Evolutionary conservation across 2,113 vertebrate species (phyloP), one percentile per base, ranked within the genome.

Genomic region (Pterophyllum scalare): DNA sequence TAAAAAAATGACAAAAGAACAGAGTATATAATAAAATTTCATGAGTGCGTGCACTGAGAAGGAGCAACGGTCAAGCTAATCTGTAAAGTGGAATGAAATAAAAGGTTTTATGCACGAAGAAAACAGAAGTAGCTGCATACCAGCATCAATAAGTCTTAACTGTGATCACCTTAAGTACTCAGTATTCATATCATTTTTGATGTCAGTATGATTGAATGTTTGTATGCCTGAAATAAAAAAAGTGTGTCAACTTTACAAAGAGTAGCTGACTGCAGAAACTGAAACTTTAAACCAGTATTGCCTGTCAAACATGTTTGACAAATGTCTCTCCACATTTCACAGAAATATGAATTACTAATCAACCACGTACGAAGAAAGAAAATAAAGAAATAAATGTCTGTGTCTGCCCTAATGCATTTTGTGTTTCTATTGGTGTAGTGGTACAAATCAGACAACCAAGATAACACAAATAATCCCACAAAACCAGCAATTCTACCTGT

Each of bases 41-140:
- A 49, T 2, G 24, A 26, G 9, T 20, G 12, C 10, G 9, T 70
- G 6, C 28, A 28, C 15, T 28, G 43, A 49, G 52, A 17, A 72
- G 2, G 17, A 31, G 2, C 2, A 52, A 70, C 49, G 22, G 24
- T 49, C 22, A 70, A 40, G 49, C 1, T 0, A 0, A 70, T 13
- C 28, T 70, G 65, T 43, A 49, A 70, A 49, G 2, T 46, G 19
- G 1, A 31, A 4, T 20, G 24, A 13, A 70, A 4, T 28, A 17
- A 28, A 28, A 65, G n/a, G n/a, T 65, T n/a, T 46, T 46, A 46
- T 15, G 14, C 43, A 46, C 5, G 3, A 12, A 40, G 43, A 46
- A 15, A 14, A 46, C 10, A 15, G 14, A 46, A 46, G 14, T 14
- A 46, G 40, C 8, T 46, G 43, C 43, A 46, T 13, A 46, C 13